Percentiles rank a stretch among this genome's conserved stretches.
These are phyloP conservation scores for Motacilla tschutschensis DNA, from an alignment of 2,113 vertebrate genomes.

Conservation along the genomic window DNA sequence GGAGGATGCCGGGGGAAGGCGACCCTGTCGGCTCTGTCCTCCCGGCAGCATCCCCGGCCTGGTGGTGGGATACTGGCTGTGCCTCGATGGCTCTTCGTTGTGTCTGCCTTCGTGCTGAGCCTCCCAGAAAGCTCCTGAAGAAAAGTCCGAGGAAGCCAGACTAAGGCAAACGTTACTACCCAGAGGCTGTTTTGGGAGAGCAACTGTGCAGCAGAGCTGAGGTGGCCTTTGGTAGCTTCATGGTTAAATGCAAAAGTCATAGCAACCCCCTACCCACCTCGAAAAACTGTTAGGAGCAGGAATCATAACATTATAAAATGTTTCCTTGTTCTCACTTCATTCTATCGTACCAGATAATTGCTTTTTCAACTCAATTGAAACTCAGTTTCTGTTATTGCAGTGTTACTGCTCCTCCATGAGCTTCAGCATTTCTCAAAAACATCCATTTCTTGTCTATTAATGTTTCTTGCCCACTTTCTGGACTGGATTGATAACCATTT, in stretches of 20 bases:
- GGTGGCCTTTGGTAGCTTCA: not conserved
- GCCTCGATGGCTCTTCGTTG: fast-evolving
- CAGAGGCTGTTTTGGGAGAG: not conserved
- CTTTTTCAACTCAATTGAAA: constrained; percentile 53
- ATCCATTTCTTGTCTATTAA: not conserved
- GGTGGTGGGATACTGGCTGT: not conserved
- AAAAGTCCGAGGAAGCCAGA: constrained; percentile 1
- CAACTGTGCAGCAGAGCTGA: not conserved
- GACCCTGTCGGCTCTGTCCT: fast-evolving
- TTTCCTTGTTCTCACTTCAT: constrained; percentile 28
- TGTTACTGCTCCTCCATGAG: not conserved
- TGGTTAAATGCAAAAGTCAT: not conserved
- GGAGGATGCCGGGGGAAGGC: fast-evolving
- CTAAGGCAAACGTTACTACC: fast-evolving
- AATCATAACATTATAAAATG: not conserved
- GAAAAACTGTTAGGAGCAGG: not conserved
- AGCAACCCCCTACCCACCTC: not conserved
- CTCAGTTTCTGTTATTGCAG: not conserved
- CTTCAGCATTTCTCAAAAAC: constrained; percentile 30
- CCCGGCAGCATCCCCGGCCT: fast-evolving
- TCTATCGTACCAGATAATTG: constrained; percentile 11
- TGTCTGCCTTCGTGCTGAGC: not conserved
- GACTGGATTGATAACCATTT: constrained; percentile 12
- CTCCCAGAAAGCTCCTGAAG: not conserved
- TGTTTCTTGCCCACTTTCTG: not conserved